Conservation (phyloP, 2,797 vertebrate genomes). For the Strix occidentalis region DNA sequence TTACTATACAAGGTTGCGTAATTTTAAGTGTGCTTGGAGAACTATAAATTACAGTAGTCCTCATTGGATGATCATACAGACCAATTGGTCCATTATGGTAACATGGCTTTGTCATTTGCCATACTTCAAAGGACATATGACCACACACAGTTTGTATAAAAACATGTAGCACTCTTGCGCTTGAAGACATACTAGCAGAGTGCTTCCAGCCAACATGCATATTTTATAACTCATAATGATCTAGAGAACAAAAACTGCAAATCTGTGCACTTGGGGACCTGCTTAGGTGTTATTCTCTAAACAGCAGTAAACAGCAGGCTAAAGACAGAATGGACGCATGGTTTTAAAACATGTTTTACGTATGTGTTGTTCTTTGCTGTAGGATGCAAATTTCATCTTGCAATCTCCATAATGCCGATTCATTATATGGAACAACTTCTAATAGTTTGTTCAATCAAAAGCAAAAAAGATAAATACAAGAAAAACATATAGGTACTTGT, state of each 20-base stretch:
- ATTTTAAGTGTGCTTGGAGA: neutral
- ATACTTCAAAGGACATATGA: neutral
- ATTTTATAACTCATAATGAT: neutral
- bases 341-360: neutral
- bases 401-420: neutral
- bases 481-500: neutral
- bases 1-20: neutral
- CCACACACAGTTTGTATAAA: neutral
- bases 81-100: neutral
- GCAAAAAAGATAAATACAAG: neutral
- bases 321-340: neutral
- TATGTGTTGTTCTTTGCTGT: neutral
- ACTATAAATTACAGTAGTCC: neutral
- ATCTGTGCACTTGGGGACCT: neutral
- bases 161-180: neutral
- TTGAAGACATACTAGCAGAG: neutral
- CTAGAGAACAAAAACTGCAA: neutral
- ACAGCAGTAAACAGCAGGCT: neutral
- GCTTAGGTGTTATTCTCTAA: neutral
- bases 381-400: neutral
- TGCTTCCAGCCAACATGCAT: neutral
- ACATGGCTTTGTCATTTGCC: neutral
- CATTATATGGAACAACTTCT: neutral
- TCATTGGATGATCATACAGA: neutral
- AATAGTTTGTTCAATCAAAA: neutral